Evolutionary conservation across 2,888 invertebrate genomes (phyloP).

Genomic region (Synergus itoensis): DNA sequence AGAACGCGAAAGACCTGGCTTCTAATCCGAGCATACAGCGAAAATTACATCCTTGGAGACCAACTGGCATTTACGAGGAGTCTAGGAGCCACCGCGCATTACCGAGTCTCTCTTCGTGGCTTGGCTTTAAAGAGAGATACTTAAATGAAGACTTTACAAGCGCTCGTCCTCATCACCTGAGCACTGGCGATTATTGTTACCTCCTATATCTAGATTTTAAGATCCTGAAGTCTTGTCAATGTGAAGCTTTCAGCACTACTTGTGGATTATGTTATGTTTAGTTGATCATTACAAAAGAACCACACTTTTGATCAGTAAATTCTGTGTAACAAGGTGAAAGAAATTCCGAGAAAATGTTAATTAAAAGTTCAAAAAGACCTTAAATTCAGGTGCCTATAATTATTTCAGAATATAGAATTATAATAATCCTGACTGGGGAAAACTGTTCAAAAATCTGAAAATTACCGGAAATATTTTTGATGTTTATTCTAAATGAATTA

Average conservation of each 20-base stretch:
- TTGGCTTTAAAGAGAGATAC: slow-evolving; percentile 44
- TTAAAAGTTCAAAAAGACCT: too few relatives aligned
- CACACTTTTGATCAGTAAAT: too few relatives aligned
- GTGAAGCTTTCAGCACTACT: not conserved
- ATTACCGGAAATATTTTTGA: too few relatives aligned
- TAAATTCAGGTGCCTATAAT: too few relatives aligned
- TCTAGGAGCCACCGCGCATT: slow-evolving; percentile 53
- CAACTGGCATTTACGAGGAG: slow-evolving; percentile 62
- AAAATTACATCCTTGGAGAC: slow-evolving; percentile 65
- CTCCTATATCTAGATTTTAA: not conserved
- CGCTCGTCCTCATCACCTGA: slow-evolving; percentile 47
- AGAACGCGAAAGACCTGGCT: slow-evolving; percentile 56
- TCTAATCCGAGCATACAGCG: slow-evolving; percentile 74
- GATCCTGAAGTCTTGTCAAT: not conserved
- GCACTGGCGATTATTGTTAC: slow-evolving; percentile 10
- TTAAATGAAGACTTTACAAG: slow-evolving; percentile 43
- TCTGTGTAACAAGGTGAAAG: too few relatives aligned
- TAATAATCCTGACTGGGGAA: too few relatives aligned
- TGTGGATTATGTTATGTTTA: not conserved
- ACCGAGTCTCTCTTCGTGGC: slow-evolving; percentile 52
- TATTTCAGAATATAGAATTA: too few relatives aligned
- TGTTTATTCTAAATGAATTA: not conserved
- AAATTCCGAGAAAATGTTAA: too few relatives aligned
- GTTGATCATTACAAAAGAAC: not conserved
- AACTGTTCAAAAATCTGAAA: too few relatives aligned